phyloP scores from a whole-genome alignment of 2,888 invertebrate species.

The Dioctria rufipes region DNA sequence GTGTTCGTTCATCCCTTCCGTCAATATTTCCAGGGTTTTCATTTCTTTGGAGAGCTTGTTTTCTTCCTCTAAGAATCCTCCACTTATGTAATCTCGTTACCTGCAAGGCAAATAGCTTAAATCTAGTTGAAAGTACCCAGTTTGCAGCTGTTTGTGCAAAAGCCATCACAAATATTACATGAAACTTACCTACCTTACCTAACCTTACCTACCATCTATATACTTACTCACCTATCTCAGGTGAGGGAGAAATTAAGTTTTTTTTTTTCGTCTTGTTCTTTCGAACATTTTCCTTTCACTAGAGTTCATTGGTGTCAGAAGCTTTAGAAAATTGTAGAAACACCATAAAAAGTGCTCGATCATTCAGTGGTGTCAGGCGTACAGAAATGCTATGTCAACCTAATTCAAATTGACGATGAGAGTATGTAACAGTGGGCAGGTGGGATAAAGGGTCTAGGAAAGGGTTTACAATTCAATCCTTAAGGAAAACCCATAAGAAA shows the following conservation, averaged over 20 bases:
- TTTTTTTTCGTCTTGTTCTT: not conserved
- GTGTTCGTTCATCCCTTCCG: not conserved
- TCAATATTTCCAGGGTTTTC: not conserved
- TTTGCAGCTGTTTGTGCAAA: not conserved
- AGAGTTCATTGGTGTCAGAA: slow-evolving; percentile 9
- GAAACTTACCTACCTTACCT: not conserved
- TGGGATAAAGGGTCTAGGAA: not conserved
- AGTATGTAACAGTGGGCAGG: not conserved
- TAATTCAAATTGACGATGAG: slow-evolving; percentile 2
- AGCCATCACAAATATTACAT: slow-evolving; percentile 10
- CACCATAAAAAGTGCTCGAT: slow-evolving; percentile 4
- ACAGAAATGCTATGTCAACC: slow-evolving; percentile 4
- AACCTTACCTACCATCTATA: not conserved
- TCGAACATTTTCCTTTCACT: not conserved
- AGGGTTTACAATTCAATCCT: not conserved
- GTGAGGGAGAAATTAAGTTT: not conserved
- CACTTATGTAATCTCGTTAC: not conserved
- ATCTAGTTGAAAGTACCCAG: not conserved
- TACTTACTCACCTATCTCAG: not conserved
- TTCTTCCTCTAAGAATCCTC: not conserved
- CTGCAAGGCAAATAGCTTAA: slow-evolving; percentile 1
- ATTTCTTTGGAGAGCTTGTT: not conserved
- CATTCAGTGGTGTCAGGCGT: slow-evolving; percentile 3
- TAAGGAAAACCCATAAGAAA: not conserved
- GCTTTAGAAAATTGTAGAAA: slow-evolving; percentile 12